A percentile compares a stretch with the other conserved stretches of the same genome.
phyloP scores from a whole-genome alignment of 2,113 vertebrate species.

The Corynorhinus townsendii region DNA sequence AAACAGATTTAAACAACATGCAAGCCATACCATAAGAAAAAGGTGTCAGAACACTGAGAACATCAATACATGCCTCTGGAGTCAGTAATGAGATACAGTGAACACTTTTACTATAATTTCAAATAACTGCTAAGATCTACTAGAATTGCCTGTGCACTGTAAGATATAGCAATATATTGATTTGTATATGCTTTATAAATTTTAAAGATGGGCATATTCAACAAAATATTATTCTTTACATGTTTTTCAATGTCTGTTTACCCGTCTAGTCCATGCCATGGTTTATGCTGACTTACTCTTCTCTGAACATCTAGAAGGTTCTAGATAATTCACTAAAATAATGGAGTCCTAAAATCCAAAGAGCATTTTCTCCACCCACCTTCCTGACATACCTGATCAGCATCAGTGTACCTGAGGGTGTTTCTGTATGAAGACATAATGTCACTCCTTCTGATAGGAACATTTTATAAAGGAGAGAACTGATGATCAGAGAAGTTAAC shows the following conservation, averaged over 20 bases:
- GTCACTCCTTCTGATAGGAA: not conserved
- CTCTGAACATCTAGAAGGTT: not conserved
- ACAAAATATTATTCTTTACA: not conserved
- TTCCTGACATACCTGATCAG: not conserved
- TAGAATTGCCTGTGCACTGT: not conserved
- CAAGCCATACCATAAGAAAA: not conserved
- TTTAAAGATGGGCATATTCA: not conserved
- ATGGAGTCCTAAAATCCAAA: not conserved
- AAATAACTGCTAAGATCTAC: not conserved
- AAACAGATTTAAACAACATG: not conserved
- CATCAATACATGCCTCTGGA: rapidly evolving
- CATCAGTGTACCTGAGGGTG: not conserved
- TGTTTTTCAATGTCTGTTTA: not conserved
- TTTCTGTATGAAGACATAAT: not conserved
- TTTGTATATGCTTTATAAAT: not conserved
- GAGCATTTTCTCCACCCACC: not conserved
- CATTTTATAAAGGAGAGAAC: not conserved
- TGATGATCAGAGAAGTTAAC: not conserved
- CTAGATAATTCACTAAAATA: not conserved
- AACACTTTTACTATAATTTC: not conserved
- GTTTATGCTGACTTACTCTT: not conserved
- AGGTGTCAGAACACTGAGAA: not conserved
- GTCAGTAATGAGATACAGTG: not conserved
- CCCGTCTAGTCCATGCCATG: not conserved
- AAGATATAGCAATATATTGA: not conserved